Evolutionary conservation across 2,113 vertebrate species (phyloP), one percentile per base, ranked within the genome.

Genomic region (Lethenteron camtschaticum): DNA sequence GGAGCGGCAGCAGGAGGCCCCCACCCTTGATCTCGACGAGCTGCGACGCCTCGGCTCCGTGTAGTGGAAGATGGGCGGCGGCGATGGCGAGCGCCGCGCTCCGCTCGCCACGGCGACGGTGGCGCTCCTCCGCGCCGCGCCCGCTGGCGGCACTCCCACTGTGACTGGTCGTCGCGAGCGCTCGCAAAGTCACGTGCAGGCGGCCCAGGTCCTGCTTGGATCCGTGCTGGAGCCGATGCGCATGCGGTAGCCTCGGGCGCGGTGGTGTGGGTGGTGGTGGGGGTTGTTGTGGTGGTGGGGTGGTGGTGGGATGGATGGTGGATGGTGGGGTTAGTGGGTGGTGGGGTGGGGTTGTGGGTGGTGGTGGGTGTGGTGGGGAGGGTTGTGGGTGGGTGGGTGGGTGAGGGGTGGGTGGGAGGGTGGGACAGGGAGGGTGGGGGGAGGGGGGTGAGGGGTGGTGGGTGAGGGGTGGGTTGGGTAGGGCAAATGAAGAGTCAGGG

Each of bases 181-280:
- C 95, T 88, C 0, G 91, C 91, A 11, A 91, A 96, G 77, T 96
- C 90, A 96, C 89, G 0, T 96, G 89, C 70, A 96, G 85, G 2
- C 88, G 81, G 2, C 91, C 91, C 0, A 86, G 85, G 78, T 96
- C 91, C 77, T 94, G 94, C 77, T 92, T 92, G 79, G n/a, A n/a
- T 96, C 90, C 1, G 89, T 92, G 81, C 90, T 96, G 76, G 90
- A 92, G 73, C 90, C 90, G 73, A 96, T 77, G 9, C 88, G 80
- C 80, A 95, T 86, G 68, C 89, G 84, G 72, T 96, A 96, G 68
- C 90, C 90, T 96, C 18, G 18, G 18, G 18, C 18, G 77, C 56
- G 77, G 80, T 3, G 4, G 24, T 3, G 24, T 2, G 1, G 24
- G 24, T 4, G 24, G 24, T 24, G 24, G 24, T 24, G 24, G 24